A percentile compares a stretch with the other conserved stretches of the same genome.
Conservation (phyloP, 2,888 invertebrate species). For the Pegoplata infirma region DNA sequence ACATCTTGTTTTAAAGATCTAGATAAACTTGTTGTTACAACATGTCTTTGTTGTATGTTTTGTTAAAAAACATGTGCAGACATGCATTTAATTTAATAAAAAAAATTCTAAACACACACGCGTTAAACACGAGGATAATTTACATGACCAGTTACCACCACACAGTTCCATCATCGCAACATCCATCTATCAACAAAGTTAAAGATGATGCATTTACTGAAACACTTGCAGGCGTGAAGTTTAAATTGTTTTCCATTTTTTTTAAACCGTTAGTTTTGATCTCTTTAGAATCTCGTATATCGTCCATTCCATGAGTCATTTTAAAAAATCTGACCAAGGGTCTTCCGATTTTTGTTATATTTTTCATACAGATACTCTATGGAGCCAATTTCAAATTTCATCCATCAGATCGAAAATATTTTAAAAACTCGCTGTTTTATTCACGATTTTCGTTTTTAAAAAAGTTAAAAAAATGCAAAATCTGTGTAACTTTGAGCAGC, state of each 20-base stretch:
- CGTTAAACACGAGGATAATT: slow-evolving; percentile 57
- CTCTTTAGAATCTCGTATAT: slow-evolving; percentile 6
- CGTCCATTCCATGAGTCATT: too few species aligned
- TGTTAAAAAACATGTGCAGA: slow-evolving; percentile 9
- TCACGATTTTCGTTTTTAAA: too few species aligned
- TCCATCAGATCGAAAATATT: too few species aligned
- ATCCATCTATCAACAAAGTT: too few species aligned
- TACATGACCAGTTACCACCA: slow-evolving; percentile 49
- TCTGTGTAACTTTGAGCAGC: too few species aligned
- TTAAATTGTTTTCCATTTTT: slow-evolving; percentile 27
- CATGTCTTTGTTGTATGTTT: slow-evolving; percentile 10
- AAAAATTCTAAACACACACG: slow-evolving; percentile 37
- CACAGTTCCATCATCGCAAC: too few species aligned
- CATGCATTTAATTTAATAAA: slow-evolving; percentile 43
- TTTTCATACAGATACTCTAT: too few species aligned
- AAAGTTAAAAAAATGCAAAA: too few species aligned
- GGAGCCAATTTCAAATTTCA: too few species aligned
- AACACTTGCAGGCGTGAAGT: slow-evolving; percentile 40
- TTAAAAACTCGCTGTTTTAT: too few species aligned
- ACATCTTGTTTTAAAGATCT: slow-evolving; percentile 5
- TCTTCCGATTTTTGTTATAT: too few species aligned
- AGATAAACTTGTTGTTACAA: slow-evolving; percentile 36
- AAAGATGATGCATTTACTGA: slow-evolving; percentile 13
- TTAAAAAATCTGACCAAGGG: too few species aligned
- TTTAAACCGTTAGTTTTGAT: slow-evolving; percentile 34